phyloP scores from a whole-genome alignment of 2,888 invertebrate genomes.

The Dynastes hyllus region DNA sequence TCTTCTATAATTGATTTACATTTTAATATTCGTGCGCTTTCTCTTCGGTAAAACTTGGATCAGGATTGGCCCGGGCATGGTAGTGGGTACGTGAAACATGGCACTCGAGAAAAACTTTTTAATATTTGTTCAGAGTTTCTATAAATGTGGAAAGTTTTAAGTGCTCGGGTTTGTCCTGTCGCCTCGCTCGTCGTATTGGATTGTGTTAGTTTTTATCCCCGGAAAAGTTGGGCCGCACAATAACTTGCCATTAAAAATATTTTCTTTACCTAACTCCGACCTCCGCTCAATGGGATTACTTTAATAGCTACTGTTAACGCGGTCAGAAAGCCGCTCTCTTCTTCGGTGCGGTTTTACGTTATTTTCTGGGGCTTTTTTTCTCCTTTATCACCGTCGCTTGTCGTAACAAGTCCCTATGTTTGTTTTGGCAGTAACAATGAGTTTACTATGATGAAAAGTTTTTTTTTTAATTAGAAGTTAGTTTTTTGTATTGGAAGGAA shows the following conservation, averaged over 20 bases:
- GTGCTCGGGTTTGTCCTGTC: slow-evolving; percentile 45
- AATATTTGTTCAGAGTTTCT: slow-evolving; percentile 51
- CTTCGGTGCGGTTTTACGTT: slow-evolving; percentile 18
- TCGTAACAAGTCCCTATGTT: background rate
- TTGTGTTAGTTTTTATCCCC: slow-evolving; percentile 49
- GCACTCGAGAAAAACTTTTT: slow-evolving; percentile 49
- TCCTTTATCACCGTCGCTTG: background rate
- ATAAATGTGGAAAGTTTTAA: slow-evolving; percentile 52
- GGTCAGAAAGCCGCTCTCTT: slow-evolving; percentile 13
- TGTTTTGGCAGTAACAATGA: background rate
- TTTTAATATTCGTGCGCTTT: slow-evolving; percentile 21
- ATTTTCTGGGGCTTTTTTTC: background rate
- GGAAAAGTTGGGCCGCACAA: slow-evolving; percentile 45
- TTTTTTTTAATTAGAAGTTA: slow-evolving; percentile 1
- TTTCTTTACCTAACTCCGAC: slow-evolving; percentile 47
- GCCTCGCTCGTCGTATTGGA: slow-evolving; percentile 46
- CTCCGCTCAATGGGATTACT: slow-evolving; percentile 38
- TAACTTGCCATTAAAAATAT: slow-evolving; percentile 49
- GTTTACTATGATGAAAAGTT: background rate
- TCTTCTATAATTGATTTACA: slow-evolving; percentile 7
- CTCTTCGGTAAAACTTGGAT: slow-evolving; percentile 45
- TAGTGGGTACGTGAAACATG: slow-evolving; percentile 37
- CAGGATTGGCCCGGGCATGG: background rate
- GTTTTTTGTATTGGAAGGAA: too few species aligned
- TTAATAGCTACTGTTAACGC: slow-evolving; percentile 42